Evolutionary conservation across 2,113 vertebrate genomes (phyloP).

Genomic region (Peromyscus polionotus): DNA sequence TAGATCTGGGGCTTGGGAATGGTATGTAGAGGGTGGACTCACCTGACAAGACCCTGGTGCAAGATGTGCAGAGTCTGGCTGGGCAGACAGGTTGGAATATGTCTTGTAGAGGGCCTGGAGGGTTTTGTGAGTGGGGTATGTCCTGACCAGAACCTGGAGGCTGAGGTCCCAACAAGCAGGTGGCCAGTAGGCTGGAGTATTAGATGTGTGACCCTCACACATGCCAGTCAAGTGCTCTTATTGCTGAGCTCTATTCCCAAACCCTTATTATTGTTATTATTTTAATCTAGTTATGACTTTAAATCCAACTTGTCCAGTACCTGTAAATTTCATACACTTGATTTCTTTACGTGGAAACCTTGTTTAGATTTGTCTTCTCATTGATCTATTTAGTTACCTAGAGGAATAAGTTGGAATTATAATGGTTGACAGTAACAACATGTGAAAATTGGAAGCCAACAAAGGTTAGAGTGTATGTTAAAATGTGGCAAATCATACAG

Average conservation of each 20-base stretch:
- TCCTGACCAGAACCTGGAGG: neutral
- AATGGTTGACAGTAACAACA: neutral
- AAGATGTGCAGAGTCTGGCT: neutral
- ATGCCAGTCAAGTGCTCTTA: neutral
- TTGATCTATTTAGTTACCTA: neutral
- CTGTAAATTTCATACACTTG: neutral
- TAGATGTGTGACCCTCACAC: neutral
- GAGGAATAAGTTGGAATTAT: neutral
- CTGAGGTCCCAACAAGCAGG: neutral
- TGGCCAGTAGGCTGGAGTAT: neutral
- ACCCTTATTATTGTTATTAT: neutral
- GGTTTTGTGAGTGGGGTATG: neutral
- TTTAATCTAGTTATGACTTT: conserved; percentile 1
- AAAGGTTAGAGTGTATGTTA: conserved; percentile 31
- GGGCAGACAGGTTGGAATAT: neutral
- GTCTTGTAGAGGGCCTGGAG: neutral
- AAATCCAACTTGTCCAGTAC: neutral
- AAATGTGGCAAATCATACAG: neutral
- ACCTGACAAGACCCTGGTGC: neutral
- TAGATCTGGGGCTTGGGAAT: neutral
- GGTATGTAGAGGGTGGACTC: neutral
- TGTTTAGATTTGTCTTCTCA: conserved; percentile 19
- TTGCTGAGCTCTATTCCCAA: neutral
- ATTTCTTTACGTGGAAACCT: conserved; percentile 1
- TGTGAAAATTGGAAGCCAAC: conserved; percentile 11